Evolutionary conservation across 2,888 invertebrate genomes (phyloP).

Genomic region (Biston stratarius): DNA sequence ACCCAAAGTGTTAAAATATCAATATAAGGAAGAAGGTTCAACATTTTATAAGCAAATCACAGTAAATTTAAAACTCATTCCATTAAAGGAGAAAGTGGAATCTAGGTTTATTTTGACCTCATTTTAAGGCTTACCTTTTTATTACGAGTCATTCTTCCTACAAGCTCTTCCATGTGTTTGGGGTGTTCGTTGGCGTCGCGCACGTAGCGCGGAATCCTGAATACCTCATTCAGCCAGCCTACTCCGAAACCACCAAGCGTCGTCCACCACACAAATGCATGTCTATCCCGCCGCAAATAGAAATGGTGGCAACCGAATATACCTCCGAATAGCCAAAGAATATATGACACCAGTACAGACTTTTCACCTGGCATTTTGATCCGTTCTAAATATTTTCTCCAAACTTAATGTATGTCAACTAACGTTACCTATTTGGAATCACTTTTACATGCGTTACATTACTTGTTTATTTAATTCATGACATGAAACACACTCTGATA

Average conservation of each 20-base stretch:
- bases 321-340: constrained; percentile 96
- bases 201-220: constrained; percentile 94
- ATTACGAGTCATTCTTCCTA: constrained; percentile 86
- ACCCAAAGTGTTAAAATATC: constrained; percentile 24
- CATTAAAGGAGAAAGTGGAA: constrained; percentile 3
- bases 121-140: constrained; percentile 86
- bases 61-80: constrained; percentile 10
- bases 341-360: constrained; percentile 90
- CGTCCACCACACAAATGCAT: constrained; percentile 96
- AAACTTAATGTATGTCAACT: constrained; percentile 18
- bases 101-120: constrained; percentile 27
- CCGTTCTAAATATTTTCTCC: constrained; percentile 50
- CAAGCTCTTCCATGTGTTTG: constrained; percentile 88
- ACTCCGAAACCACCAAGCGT: constrained; percentile 95
- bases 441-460: neutral
- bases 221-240: constrained; percentile 95
- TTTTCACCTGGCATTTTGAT: constrained; percentile 70
- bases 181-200: constrained; percentile 92
- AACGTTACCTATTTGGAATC: constrained; percentile 10
- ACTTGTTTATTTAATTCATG: neutral
- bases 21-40: constrained; percentile 23
- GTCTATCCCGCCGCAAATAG: constrained; percentile 94
- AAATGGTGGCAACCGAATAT: constrained; percentile 96
- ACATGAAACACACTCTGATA: neutral
- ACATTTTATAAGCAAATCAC: constrained; percentile 1